A percentile compares a stretch with the other conserved stretches of the same genome.
Conservation (phyloP, 2,113 vertebrate species). For the Ammospiza caudacuta region DNA sequence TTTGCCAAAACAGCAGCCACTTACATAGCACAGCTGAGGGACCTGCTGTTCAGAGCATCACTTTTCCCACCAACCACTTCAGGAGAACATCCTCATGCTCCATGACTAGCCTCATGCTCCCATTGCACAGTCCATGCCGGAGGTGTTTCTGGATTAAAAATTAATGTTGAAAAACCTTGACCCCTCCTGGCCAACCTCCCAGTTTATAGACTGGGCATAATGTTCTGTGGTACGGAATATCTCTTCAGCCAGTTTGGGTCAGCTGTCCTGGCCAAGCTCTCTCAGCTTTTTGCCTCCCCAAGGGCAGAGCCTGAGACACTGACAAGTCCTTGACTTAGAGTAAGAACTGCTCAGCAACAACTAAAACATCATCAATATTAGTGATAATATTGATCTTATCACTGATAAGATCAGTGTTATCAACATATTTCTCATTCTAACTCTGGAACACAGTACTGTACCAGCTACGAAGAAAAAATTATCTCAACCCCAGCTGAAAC, state of each 20-base stretch:
- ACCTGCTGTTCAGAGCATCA: neutral
- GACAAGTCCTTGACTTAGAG: neutral
- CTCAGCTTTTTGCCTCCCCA: neutral
- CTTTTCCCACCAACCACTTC: neutral
- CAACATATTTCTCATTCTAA: neutral
- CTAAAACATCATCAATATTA: neutral
- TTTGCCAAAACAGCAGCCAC: neutral
- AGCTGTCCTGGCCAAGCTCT: neutral
- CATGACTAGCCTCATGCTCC: rapidly evolving
- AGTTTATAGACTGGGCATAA: neutral
- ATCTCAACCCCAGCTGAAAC: neutral
- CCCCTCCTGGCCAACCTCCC: neutral
- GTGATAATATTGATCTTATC: neutral
- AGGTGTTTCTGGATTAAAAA: neutral
- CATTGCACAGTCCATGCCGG: neutral
- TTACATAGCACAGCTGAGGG: neutral
- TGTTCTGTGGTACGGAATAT: neutral
- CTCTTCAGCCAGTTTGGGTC: neutral
- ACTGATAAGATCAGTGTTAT: too few species aligned
- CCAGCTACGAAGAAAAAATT: neutral
- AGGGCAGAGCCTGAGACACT: neutral
- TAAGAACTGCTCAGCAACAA: neutral
- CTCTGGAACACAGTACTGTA: neutral
- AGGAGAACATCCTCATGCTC: neutral
- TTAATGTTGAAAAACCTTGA: neutral